Evolutionary conservation across 2,797 vertebrate genomes (phyloP).

Genomic region (Enteromius anoplus): DNA sequence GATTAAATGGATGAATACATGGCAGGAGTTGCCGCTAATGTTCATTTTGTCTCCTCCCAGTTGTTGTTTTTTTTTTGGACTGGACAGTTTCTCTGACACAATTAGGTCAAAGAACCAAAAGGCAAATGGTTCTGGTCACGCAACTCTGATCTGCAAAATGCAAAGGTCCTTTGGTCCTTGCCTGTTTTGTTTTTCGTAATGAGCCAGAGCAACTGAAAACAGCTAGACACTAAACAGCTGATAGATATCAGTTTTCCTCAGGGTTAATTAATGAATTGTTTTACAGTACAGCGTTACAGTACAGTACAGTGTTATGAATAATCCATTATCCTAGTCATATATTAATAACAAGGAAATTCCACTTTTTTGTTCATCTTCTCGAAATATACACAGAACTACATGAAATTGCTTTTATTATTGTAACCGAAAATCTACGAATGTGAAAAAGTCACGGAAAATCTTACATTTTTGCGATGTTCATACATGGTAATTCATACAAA

Average conservation of each 20-base stretch:
- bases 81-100: conserved; percentile 50
- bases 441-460: too few relatives aligned
- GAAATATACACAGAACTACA: too few relatives aligned
- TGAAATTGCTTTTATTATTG: too few relatives aligned
- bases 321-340: background rate
- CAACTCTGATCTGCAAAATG: background rate
- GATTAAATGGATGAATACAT: conserved; percentile 45
- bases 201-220: background rate
- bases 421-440: too few relatives aligned
- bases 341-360: too few relatives aligned
- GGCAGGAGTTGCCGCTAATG: conserved; percentile 41
- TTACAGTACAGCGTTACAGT: background rate
- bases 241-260: background rate
- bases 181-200: background rate
- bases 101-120: conserved; percentile 48
- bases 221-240: background rate
- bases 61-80: background rate
- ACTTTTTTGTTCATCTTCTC: too few relatives aligned
- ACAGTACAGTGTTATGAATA: background rate
- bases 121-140: conserved; percentile 4
- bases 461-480: too few relatives aligned
- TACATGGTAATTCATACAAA: too few relatives aligned
- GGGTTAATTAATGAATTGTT: background rate
- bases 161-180: background rate
- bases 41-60: background rate